These are phyloP conservation scores for Numenius phaeopus DNA, from an alignment of 2,797 vertebrate species.

Conservation along the genomic window DNA sequence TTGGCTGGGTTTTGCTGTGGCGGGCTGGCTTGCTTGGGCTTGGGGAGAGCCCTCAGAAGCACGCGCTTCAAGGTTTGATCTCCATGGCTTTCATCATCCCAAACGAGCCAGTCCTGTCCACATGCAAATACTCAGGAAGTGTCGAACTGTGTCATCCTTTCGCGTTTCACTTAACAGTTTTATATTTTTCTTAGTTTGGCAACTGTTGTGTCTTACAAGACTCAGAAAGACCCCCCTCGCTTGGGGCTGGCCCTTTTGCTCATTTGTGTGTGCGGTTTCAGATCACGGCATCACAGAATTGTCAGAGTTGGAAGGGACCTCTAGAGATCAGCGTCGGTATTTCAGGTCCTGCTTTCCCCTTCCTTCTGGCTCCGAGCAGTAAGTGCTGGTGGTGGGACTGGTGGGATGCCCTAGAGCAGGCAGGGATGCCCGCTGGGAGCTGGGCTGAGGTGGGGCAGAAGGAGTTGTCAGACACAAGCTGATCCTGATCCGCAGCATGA, in stretches of 20 bases:
- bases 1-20: background rate
- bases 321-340: background rate
- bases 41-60: background rate
- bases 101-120: background rate
- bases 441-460: background rate
- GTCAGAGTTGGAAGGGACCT: too few relatives aligned
- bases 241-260: background rate
- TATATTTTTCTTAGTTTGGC: background rate
- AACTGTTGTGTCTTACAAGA: background rate
- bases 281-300: too few relatives aligned
- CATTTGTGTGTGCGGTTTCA: background rate
- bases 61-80: background rate
- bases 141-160: background rate
- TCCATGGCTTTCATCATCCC: conserved; percentile 21
- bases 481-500: background rate
- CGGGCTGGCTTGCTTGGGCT: background rate
- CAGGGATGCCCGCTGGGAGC: background rate
- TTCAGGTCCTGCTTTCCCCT: background rate
- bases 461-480: background rate
- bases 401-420: background rate
- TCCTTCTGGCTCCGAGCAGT: background rate
- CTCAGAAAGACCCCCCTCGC: background rate
- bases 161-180: background rate
- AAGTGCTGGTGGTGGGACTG: background rate
- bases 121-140: background rate